Evolutionary conservation across 2,888 invertebrate species (phyloP).

Genomic region (Macrophya alboannulata): DNA sequence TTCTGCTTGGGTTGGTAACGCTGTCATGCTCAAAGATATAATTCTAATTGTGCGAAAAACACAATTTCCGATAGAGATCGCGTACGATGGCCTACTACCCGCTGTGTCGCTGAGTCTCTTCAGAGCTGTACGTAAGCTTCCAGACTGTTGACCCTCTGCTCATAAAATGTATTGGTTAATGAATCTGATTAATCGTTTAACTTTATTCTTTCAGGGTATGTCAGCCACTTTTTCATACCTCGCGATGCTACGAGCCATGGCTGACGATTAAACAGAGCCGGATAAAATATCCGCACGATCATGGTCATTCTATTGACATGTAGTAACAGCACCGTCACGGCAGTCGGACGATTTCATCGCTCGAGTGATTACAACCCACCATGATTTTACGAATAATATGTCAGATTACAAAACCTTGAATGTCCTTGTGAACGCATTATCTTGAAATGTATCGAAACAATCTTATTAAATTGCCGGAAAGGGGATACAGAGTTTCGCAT

Average conservation of each 20-base stretch:
- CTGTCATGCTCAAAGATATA: constrained; percentile 1
- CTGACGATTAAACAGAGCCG: constrained; percentile 3
- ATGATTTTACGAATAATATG: no score
- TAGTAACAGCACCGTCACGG: no score
- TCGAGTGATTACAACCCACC: no score
- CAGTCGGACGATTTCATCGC: no score
- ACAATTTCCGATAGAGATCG: constrained; percentile 59
- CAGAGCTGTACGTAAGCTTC: constrained; percentile 56
- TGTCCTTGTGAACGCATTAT: no score
- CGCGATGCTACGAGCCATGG: constrained; percentile 51
- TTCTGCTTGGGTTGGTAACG: constrained; percentile 52
- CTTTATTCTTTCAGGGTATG: constrained; percentile 45
- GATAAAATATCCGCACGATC: background rate
- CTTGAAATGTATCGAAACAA: no score
- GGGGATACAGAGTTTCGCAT: no score
- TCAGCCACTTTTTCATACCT: constrained; percentile 57
- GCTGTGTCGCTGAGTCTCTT: background rate
- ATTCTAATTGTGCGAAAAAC: constrained; percentile 59
- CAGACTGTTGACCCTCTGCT: constrained; percentile 47
- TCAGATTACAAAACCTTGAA: no score
- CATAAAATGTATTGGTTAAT: constrained; percentile 1
- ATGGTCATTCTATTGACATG: no score
- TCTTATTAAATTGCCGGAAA: no score
- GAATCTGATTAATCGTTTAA: background rate
- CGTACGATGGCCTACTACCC: no score